Conservation (phyloP, 2,888 invertebrate species). For the Drosophila demipolita region DNA sequence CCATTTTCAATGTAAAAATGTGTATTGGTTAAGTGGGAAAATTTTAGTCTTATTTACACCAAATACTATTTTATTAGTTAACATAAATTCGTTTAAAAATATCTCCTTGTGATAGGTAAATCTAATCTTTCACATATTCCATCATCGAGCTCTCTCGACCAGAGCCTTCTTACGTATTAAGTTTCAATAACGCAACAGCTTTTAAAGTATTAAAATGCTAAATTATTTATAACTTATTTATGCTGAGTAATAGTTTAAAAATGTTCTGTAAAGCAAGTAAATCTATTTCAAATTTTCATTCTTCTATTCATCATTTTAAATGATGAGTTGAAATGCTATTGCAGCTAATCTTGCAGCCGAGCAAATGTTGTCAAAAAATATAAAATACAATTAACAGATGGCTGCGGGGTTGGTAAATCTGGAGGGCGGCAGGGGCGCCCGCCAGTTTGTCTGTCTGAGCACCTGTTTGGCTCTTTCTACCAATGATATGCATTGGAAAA, state of each 20-base stretch:
- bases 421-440: not conserved
- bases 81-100: not conserved
- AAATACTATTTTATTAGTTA: too few species aligned
- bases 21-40: not conserved
- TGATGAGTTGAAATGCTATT: not conserved
- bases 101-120: not conserved
- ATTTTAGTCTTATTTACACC: not conserved
- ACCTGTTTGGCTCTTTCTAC: constrained; percentile 52
- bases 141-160: not conserved
- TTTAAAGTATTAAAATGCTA: not conserved
- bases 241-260: not conserved
- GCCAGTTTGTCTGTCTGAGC: constrained; percentile 40
- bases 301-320: not conserved
- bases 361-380: constrained; percentile 1
- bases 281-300: not conserved
- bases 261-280: not conserved
- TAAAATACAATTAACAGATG: not conserved
- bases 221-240: not conserved
- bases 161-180: not conserved
- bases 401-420: not conserved
- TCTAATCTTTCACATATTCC: not conserved
- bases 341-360: constrained; percentile 4
- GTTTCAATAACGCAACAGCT: not conserved
- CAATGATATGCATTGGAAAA: constrained; percentile 43
- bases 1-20: not conserved